phyloP scores from a whole-genome alignment of 2,113 vertebrate species.

The Rhabdornis inornatus region DNA sequence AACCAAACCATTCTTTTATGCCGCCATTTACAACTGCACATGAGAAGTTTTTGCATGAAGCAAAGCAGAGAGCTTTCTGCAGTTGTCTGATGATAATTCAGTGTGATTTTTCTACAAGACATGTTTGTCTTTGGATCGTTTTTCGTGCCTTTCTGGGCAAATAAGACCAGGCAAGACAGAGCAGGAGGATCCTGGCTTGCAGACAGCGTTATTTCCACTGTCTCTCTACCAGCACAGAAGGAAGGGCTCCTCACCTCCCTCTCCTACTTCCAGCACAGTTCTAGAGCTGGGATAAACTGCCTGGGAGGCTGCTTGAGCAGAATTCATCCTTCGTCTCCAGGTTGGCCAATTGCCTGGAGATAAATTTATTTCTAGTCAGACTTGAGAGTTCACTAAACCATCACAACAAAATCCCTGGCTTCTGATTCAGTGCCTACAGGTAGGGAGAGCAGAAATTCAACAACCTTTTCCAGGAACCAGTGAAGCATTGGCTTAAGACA shows the following conservation, averaged over 20 bases:
- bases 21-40: not conserved
- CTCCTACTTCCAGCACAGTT: not conserved
- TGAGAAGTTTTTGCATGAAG: not conserved
- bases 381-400: not conserved
- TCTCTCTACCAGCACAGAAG: not conserved
- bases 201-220: fast-evolving
- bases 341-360: not conserved
- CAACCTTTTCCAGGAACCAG: not conserved
- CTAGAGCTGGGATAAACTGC: not conserved
- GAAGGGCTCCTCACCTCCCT: not conserved
- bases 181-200: not conserved
- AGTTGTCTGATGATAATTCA: not conserved
- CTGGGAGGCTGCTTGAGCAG: not conserved
- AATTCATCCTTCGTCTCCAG: not conserved
- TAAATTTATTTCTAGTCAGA: constrained; percentile 4
- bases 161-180: not conserved
- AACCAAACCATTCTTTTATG: not conserved
- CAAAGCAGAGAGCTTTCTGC: not conserved
- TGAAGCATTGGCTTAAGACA: not conserved
- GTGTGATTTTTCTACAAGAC: not conserved
- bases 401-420: not conserved
- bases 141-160: not conserved
- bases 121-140: not conserved
- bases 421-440: not conserved
- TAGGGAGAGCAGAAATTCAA: not conserved